Evolutionary conservation across 92 coral and sea anemone genomes (phyloP), one percentile per base, ranked within the genome.

Genomic region (Porites lobata): DNA sequence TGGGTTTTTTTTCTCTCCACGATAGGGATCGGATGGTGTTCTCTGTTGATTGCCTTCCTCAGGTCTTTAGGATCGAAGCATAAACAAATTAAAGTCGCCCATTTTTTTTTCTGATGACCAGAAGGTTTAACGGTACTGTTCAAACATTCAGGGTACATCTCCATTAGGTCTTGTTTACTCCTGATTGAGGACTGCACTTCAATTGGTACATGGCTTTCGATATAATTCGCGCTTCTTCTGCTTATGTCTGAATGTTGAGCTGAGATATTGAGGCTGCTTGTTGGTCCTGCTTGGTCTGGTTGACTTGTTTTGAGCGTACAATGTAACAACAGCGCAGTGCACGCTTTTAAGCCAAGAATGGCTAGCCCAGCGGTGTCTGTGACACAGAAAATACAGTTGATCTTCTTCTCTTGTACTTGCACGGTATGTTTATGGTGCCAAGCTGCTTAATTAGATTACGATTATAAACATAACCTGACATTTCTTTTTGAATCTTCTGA

Each of bases 241-340:
- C 22, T 21, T 21, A 21, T 21, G 22, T 21, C 22, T 21, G 22
- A 21, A 21, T 21, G 22, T 21, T 68, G 10, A 68, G 50, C 43
- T 21, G 72, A 50, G 3, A 17, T 17, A 0, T 68, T 68, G 73
- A 21, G 13, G 73, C 43, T 68, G 73, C 32, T 5, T 24, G 52
- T 22, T 3, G 17, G 73, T 20, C 29, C 73, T 8, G 6, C 73
- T 15, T 68, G 73, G 73, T 18, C 57, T 47, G 17, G 1, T 80
- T 80, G 75, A 47, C 29, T 52, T 80, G 76, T 65, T 26, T 51
- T 68, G 18, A 81, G 64, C 38, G 89, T 63, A 69, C 89, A 85
- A 20, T 85, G 93, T 12, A 72, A 80, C 24, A 90, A 85, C 47
- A 85, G 90, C 29, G 83, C 87, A 38, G 59, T 79, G 79, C 90